Conservation (phyloP, 2,888 invertebrate genomes). For the Ctenicera cuprea region DNA sequence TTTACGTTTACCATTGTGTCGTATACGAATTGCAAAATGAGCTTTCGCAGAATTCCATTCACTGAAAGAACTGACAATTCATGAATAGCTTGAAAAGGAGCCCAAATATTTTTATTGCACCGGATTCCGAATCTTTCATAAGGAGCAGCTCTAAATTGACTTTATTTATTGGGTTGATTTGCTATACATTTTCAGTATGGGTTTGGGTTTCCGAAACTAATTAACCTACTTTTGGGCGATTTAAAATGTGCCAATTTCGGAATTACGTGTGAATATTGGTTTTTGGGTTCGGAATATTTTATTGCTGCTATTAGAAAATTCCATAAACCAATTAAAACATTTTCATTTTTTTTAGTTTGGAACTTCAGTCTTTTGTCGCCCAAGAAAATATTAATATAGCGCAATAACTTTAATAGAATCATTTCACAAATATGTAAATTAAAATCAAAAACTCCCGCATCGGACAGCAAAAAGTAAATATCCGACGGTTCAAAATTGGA, state of each 20-base stretch:
- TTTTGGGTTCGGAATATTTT: too few species aligned
- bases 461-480: too few species aligned
- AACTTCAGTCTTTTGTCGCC: too few species aligned
- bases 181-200: not conserved
- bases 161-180: not conserved
- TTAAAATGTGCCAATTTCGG: not conserved
- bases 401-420: too few species aligned
- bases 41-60: slow-evolving; percentile 30
- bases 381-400: too few species aligned
- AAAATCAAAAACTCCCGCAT: too few species aligned
- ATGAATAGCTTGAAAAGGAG: slow-evolving; percentile 11
- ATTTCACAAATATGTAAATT: too few species aligned
- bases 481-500: too few species aligned
- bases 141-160: not conserved
- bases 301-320: too few species aligned
- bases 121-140: slow-evolving; percentile 13
- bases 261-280: not conserved
- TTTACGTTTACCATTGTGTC: slow-evolving; percentile 25
- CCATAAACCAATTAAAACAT: too few species aligned
- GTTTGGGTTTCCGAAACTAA: not conserved
- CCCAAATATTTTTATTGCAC: slow-evolving; percentile 17
- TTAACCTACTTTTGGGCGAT: not conserved
- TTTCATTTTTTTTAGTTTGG: too few species aligned
- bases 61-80: slow-evolving; percentile 22
- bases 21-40: slow-evolving; percentile 18